These are phyloP conservation scores for Unio pictorum DNA, from an alignment of 2,888 invertebrate species.

Conservation along the genomic window DNA sequence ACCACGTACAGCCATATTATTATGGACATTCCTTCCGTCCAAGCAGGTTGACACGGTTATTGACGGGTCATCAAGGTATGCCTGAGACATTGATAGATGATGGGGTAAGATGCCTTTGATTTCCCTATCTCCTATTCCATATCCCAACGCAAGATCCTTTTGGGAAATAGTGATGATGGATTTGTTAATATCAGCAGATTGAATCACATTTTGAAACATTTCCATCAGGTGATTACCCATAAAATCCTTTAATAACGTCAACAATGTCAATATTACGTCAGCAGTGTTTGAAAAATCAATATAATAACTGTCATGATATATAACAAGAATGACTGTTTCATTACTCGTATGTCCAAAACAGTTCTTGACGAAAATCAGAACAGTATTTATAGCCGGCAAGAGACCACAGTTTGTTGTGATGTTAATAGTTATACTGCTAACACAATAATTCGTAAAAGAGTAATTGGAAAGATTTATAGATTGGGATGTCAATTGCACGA, in stretches of 20 bases:
- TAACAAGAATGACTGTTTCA: too few relatives aligned
- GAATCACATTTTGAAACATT: neutral
- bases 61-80: conserved; percentile 9
- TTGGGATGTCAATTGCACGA: too few relatives aligned
- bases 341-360: too few relatives aligned
- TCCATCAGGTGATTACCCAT: conserved; percentile 6
- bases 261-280: conserved; percentile 11
- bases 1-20: conserved; percentile 45
- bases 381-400: too few relatives aligned
- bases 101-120: conserved; percentile 16
- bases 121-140: conserved; percentile 19
- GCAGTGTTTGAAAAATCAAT: neutral
- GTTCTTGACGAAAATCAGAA: too few relatives aligned
- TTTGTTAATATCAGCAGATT: conserved; percentile 1
- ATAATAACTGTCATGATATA: too few relatives aligned
- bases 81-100: conserved; percentile 9
- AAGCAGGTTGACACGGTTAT: conserved; percentile 36
- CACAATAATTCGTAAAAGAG: too few relatives aligned
- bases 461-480: too few relatives aligned
- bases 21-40: conserved; percentile 27
- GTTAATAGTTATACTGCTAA: too few relatives aligned
- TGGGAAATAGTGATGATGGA: conserved; percentile 10
- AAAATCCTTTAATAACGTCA: conserved; percentile 8
- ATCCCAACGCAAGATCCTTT: conserved; percentile 9
- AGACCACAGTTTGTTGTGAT: too few relatives aligned